Evolutionary conservation across 2,797 vertebrate species (phyloP), one percentile per base, ranked within the genome.

Genomic region (Gymnothorax reevesii): DNA sequence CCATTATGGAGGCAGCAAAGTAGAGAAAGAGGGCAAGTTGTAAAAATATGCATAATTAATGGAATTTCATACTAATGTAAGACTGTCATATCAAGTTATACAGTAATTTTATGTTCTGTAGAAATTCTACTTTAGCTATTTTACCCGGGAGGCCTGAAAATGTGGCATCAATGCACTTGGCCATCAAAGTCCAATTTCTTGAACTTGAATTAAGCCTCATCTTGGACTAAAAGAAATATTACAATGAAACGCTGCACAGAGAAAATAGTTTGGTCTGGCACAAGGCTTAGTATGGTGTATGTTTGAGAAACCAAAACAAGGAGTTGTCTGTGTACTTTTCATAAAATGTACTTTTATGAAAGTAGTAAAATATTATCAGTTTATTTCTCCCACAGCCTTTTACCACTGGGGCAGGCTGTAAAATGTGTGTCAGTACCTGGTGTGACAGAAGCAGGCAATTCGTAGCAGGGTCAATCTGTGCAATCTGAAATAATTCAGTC

Each of bases 401-500:
- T 52, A 55, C 9, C 77, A 55, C 25, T 75, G 75, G 75, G 49
- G 17, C 7, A 20, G 71, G 10, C 8, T 13, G 49, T 52, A 79
- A 52, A 54, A 8, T 22, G 49, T n/a, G 52, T 80, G 77, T 10
- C 77, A 54, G 52, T 7, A 22, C 42, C 20, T 20, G 49, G 49
- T 55, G 77, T 80, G 77, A 80, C n/a, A 55, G 55, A 80, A 55
- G 52, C 52, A n/a, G 12, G 22, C 20, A 55, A 55, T 80, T 55
- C 77, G 54, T 55, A 80, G 77, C 22, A n/a, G 77, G 77, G 49
- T 80, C 77, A 22, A 49, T 10, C 17, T 80, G 49, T 80, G n/a
- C 52, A 80, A 80, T 80, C 52, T 55, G 49, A 80, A 54, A 80
- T n/a, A 52, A 80, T 80, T 80, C 52, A 55, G 52, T 55, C 52